Evolutionary conservation across 2,797 vertebrate species (phyloP), one percentile per base, ranked within the genome.

Genomic region (Uromys caudimaculatus): DNA sequence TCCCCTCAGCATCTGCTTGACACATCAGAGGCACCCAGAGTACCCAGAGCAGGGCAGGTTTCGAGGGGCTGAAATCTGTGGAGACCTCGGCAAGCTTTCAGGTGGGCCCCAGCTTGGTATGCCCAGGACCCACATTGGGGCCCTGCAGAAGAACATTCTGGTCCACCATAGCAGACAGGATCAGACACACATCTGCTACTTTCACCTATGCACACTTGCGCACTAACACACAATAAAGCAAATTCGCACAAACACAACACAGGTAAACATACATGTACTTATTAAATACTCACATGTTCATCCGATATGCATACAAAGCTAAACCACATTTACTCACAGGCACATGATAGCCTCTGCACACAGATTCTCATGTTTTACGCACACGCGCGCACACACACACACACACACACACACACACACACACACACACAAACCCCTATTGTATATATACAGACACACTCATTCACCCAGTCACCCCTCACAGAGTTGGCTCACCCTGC

Each of bases 401-500:
- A 47, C 27, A 44, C n/a, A 83, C 47, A 52, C 47, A 52, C 29
- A 0, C 67, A 69, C 52, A 24, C 50, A 38, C 38, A 32, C 9
- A 62, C 3, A 5, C 11, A 35, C 14, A 21, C 35, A 7, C 81
- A 52, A 44, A 3, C 52, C 24, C 62, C 50, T 44, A 14, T 44
- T 23, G 9, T 24, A 1, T 21, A 32, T 13, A 6, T 17, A 54
- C 1, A 82, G 60, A 44, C 41, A 44, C 19, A 9, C 17, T 23
- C 52, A 54, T 69, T 64, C 38, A 27, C 81, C 47, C 27, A 35
- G 89, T 85, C 90, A 1, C 14, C 16, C 0, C 86, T 3, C 56
- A 23, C 19, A 24, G 6, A 12, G 19, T 32, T 13, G 47, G 3
- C 87, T 95, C 93, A 99, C 98, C 98, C 98, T 98, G 87, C 98